Evolutionary conservation across 1,140 invertebrate species (phyloP).

Genomic region (Apis dorsata): DNA sequence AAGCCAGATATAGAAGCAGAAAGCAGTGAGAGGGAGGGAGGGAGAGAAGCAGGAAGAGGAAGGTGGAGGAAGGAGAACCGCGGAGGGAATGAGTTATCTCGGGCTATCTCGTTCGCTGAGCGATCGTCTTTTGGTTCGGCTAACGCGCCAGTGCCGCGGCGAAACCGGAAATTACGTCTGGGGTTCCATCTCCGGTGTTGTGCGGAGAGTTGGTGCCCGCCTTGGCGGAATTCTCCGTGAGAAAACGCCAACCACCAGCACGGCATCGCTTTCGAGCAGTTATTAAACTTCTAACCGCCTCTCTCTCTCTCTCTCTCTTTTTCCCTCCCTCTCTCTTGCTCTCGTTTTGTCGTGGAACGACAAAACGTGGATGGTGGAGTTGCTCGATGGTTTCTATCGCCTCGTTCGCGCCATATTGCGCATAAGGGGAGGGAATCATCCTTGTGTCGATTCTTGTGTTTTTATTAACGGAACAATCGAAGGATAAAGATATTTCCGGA

Average conservation of each 20-base stretch:
- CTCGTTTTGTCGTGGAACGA: neutral
- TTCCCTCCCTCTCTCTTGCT: neutral
- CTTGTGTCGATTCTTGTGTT: no score
- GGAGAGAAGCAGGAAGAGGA: neutral
- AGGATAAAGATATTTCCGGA: no score
- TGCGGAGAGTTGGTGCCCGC: slow-evolving; percentile 62
- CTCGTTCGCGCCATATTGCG: neutral
- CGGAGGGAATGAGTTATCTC: slow-evolving; percentile 63
- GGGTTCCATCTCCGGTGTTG: slow-evolving; percentile 79
- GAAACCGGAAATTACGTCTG: slow-evolving; percentile 80
- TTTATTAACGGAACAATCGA: no score
- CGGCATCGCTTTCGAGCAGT: slow-evolving; percentile 58
- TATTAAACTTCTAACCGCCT: slow-evolving; percentile 69
- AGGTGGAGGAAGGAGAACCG: slow-evolving; percentile 28
- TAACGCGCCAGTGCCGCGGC: slow-evolving; percentile 69
- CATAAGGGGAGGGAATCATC: no score
- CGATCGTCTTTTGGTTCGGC: slow-evolving; percentile 77
- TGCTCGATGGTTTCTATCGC: neutral
- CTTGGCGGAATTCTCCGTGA: slow-evolving; percentile 70
- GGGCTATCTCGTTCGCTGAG: slow-evolving; percentile 73
- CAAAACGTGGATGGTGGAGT: neutral
- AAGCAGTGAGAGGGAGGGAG: neutral
- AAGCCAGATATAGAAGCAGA: no score
- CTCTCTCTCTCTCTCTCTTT: slow-evolving; percentile 8
- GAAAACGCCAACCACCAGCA: slow-evolving; percentile 54